Evolutionary conservation across 2,113 vertebrate species (phyloP), one percentile per base, ranked within the genome.

Genomic region (Leiothrix lutea): DNA sequence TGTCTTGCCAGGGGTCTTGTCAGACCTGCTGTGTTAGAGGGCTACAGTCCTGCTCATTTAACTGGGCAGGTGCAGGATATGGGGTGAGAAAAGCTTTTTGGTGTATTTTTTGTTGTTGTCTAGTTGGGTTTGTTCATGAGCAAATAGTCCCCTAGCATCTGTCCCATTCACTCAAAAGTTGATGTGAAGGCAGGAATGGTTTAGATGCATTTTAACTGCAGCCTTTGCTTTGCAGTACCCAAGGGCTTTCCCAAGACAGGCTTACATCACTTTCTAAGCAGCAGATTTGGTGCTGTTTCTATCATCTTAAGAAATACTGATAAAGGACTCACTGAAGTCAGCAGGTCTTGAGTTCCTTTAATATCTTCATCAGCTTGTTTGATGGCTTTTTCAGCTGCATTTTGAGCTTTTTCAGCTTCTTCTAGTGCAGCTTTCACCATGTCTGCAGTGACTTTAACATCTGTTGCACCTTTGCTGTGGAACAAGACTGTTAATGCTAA

Each of bases 311-410:
- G 14, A 67, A 80, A 82, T 35, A 84, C 7, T 65, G 3, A 2
- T 42, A 36, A 87, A 82, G 36, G 74, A 95, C 98, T 98, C 84
- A 99, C 99, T 0, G 98, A 98, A 45, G 98, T 98, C 70, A 99
- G 97, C 38, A 99, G 98, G 82, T 98, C 97, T 90, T 99, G 98
- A 51, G 99, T 99, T 94, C 98, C 99, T 80, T 98, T 98, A 93
- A 99, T 99, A 90, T 99, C 98, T n/a, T 98, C 95, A 1, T 98
- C 95, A 14, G 99, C 99, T 97, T 99, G 98, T 94, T 98, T 98
- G 90, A 99, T 98, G 48, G 99, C 99, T 81, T 98, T 98, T 88
- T 98, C 98, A 67, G 99, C 99, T 28, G 98, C 97, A 11, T 93
- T 97, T 94, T 99, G 99, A 86, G 99, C 99, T 92, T 93, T 98